phyloP scores from a whole-genome alignment of 2,888 invertebrate genomes.

The Tipula lateralis region DNA sequence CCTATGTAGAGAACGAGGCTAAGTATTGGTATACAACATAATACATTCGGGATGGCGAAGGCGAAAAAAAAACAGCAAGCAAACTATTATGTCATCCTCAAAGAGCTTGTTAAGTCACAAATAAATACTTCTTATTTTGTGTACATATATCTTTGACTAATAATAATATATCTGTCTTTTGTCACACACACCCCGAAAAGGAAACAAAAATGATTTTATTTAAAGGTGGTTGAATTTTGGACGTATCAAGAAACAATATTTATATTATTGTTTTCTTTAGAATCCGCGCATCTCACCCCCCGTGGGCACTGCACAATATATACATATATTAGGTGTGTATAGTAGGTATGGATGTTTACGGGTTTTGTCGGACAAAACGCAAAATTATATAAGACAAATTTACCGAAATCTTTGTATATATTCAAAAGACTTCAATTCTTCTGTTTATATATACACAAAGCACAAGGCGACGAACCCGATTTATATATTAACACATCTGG shows the following conservation, averaged over 20 bases:
- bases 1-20: not conserved
- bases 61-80: conserved; percentile 6
- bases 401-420: not conserved
- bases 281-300: conserved; percentile 11
- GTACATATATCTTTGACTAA: not conserved
- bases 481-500: not conserved
- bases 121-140: conserved; percentile 6
- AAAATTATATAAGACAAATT: not conserved
- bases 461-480: not conserved
- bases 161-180: conserved; percentile 6
- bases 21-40: too few relatives aligned
- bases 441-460: not conserved
- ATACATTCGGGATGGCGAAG: not conserved
- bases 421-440: not conserved
- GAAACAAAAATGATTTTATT: not conserved
- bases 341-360: not conserved
- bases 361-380: not conserved
- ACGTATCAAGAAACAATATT: not conserved
- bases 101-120: conserved; percentile 28
- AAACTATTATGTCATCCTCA: conserved; percentile 29
- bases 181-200: not conserved
- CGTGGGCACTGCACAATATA: not conserved
- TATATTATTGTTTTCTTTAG: not conserved
- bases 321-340: not conserved
- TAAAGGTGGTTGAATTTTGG: not conserved